Evolutionary conservation across 2,113 vertebrate species (phyloP).

Genomic region (Colaptes auratus): DNA sequence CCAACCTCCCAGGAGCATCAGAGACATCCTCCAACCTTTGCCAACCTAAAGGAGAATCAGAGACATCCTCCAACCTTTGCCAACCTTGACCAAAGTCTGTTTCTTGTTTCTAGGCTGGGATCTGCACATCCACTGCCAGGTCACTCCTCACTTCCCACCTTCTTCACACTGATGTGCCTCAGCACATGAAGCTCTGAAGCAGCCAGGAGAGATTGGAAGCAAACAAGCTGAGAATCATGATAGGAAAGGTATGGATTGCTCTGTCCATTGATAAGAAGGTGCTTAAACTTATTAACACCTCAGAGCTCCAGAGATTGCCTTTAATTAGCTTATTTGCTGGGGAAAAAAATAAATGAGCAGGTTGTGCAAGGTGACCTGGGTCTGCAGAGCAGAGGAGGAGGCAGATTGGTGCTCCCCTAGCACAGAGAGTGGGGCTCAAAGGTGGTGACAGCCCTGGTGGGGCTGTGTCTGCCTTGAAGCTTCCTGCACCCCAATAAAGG

Average conservation of each 20-base stretch:
- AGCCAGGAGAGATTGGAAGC: background rate
- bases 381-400: background rate
- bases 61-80: background rate
- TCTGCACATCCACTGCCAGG: background rate
- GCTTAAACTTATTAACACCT: slow-evolving; percentile 15
- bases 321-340: slow-evolving; percentile 2
- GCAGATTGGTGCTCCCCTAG: background rate
- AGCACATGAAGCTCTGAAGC: background rate
- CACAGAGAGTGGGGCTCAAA: rapidly evolving
- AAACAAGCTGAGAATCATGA: background rate
- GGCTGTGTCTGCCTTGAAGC: background rate
- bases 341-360: background rate
- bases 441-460: background rate
- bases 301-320: background rate
- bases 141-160: background rate
- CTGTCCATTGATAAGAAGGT: background rate
- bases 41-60: background rate
- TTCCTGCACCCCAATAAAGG: rapidly evolving
- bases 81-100: background rate
- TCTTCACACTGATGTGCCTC: background rate
- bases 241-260: background rate
- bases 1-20: too few species aligned
- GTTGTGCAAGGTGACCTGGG: background rate
- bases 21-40: background rate
- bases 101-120: background rate